Base-by-base conservation (phyloP, 1,140 invertebrate species). In the Plectrocnemia conspersa region DNA sequence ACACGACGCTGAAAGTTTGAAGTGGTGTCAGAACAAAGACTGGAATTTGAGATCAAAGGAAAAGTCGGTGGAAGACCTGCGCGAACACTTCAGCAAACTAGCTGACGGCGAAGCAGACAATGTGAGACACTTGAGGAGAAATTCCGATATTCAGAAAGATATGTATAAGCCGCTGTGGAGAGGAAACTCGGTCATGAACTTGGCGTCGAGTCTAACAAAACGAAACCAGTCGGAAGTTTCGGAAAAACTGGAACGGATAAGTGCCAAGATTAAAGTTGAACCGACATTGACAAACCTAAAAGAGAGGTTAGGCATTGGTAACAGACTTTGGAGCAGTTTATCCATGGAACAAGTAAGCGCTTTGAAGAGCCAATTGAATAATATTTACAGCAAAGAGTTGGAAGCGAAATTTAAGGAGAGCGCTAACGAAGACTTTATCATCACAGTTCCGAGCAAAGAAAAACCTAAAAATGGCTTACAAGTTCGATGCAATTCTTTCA, bases 11-110 rank as follows among this genome's bases (percentile, higher is more conserved):
- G 81, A 83, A 58, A 80, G 81, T 16, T 78, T 82, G 22, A 80
- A 81, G 60, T 93, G 88, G 86, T 77, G 79, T 65, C 70, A 76
- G 50, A 75, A 83, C 54, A 82, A 80, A 18, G 92, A 96, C 63
- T 77, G 82, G 35, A 86, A 88, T 0, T 70, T 97, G 38, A 77
- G 84, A 65, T 82, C 82, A 32, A 91, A 89, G 67, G 87, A 93
- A 65, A 86, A 88, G 65, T 93, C 89, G 0, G 88, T 94, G 0
- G 86, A 89, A 67, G 85, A 93, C 71, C 77, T 96, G 16, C 81
- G 82, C 49, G 81, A 85, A 56, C 80, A 83, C 59, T 88, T 89
- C 61, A 76, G 80, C 63, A 79, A 77, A 65, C 68, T 82, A 1
- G 65, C 70, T 7, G 65, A 64, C 11, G 71, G 71, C 60, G 65